Evolutionary conservation across 2,888 invertebrate genomes (phyloP).

Genomic region (Gymnosoma rotundatum): DNA sequence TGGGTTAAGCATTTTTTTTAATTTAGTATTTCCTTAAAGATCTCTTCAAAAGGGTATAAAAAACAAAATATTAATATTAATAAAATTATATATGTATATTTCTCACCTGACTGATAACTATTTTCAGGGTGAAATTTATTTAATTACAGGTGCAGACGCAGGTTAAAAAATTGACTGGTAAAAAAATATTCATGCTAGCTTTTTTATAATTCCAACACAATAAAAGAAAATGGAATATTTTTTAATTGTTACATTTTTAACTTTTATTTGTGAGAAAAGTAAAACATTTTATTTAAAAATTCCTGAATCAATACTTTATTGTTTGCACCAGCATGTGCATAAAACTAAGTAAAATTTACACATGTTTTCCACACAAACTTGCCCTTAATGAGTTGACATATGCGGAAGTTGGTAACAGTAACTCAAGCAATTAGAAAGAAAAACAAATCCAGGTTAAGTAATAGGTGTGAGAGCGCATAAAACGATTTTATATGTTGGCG

Average conservation of each 20-base stretch:
- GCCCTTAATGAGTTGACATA: conserved; percentile 64
- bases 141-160: background rate
- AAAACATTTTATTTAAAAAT: background rate
- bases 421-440: conserved; percentile 30
- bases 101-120: conserved; percentile 21
- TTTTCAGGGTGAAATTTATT: conserved; percentile 44
- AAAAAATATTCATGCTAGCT: background rate
- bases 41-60: too few species aligned
- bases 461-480: background rate
- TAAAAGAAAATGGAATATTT: too few species aligned
- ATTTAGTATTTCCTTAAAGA: too few species aligned
- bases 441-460: conserved; percentile 5
- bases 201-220: too few species aligned
- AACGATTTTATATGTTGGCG: conserved; percentile 54
- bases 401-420: conserved; percentile 59
- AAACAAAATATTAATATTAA: background rate
- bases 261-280: too few species aligned
- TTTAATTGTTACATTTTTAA: too few species aligned
- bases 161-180: too few species aligned
- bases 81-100: conserved; percentile 6
- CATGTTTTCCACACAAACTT: conserved; percentile 36
- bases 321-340: background rate
- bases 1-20: too few species aligned
- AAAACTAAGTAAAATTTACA: background rate
- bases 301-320: conserved; percentile 34